Conservation (phyloP, 2,113 vertebrate genomes). For the Halcyon senegalensis region DNA sequence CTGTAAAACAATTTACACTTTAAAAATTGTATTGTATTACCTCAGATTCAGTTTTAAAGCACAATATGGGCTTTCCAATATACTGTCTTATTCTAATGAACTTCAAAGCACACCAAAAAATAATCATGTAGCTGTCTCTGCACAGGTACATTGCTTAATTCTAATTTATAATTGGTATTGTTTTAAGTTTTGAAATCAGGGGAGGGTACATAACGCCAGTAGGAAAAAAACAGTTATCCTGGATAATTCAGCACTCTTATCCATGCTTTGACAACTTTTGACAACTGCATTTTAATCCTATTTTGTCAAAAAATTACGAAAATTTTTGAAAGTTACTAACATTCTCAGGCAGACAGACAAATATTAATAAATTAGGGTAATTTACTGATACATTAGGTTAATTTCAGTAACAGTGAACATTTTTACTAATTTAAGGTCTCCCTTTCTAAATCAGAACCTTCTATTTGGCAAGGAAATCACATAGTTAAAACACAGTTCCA, state of each 20-base stretch:
- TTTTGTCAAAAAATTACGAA: background rate
- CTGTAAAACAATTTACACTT: background rate
- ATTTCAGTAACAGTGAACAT: background rate
- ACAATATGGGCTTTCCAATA: constrained; percentile 32
- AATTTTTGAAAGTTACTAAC: background rate
- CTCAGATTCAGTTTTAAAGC: constrained; percentile 51
- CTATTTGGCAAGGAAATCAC: background rate
- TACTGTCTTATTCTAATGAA: constrained; percentile 33
- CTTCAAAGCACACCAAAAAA: background rate
- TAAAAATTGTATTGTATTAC: background rate
- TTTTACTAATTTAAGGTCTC: background rate
- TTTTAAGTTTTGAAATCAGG: background rate
- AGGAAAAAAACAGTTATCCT: accelerated
- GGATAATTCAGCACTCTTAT: background rate
- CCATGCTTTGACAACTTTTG: background rate
- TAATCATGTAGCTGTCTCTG: accelerated
- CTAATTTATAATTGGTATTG: accelerated
- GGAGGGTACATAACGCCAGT: background rate
- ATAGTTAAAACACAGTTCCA: background rate
- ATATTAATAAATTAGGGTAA: background rate
- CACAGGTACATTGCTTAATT: background rate
- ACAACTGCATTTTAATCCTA: background rate
- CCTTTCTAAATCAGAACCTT: background rate
- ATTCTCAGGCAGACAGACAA: background rate
- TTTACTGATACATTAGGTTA: background rate